Base-by-base conservation (phyloP, 1,140 invertebrate genomes). In the Conopomorpha cramerella region DNA sequence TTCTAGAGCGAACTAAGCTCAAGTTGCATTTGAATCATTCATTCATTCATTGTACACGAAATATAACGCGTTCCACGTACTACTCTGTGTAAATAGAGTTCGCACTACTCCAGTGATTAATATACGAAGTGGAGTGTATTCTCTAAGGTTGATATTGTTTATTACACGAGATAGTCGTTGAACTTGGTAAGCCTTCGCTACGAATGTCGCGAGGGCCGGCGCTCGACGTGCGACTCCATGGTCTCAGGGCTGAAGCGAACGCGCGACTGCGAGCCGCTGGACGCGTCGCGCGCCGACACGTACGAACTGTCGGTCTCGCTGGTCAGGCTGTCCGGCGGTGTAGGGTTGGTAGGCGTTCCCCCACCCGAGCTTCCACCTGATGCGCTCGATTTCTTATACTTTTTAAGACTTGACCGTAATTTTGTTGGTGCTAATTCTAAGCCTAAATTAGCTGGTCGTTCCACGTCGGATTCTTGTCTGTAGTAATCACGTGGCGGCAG, bases 201-300 rank as follows among this genome's bases (percentile, higher is more conserved):
- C 68, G 77, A 59, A 45, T 65, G 60, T 8, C 64, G 30, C 32
- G 66, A 54, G 13, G 59, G 54, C 14, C 67, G 25, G 3, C 67
- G 31, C 44, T 66, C 66, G 7, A 12, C 41, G 3, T 15, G 14
- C 7, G 42, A 45, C 36, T 80, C 81, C 56, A 86, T 83, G 0
- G 85, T 86, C 7, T 89, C 82, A 0, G 90, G 91, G 25, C 90
- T 92, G 66, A 94, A 94, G 1, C 91, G 78, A 1, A 93, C 90
- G 3, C 90, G 77, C 23, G 84, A 84, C 34, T 84, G 84, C 30
- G 78, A 81, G 2, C 84, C 82, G 41, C 82, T 81, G 3, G 82
- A 85, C 31, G 82, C 85, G 46, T 91, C 90, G 45, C 90, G 86
- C 1, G 91, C 90, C 1, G 90, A 93, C 23, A 91, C 83, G 55